Evolutionary conservation across 2,888 invertebrate genomes (phyloP), one percentile per base, ranked within the genome.

Genomic region (Priocnemis perturbator): DNA sequence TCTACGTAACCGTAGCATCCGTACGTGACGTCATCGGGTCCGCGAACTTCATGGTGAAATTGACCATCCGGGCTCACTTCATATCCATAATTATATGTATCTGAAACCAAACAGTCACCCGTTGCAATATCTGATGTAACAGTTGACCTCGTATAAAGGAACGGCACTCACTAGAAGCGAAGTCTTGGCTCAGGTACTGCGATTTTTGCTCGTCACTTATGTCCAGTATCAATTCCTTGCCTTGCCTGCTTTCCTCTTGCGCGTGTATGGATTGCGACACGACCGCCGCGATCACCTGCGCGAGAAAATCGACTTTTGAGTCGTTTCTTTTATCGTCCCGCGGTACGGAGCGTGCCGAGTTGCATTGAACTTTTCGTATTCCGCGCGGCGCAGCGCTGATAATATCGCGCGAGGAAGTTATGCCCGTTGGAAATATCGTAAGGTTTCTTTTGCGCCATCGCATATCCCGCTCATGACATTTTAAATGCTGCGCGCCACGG

Each of bases 1-100:
- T 95, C 94, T 50, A 95, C 91, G 87, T 94, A 94, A 30, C 95
- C 95, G 81, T 95, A 95, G 87, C 95, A 95, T 75, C 95, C 95
- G 81, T 95, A 95, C 0, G 95, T 95, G 19, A 95, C 93, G 20
- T 93, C 94, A 81, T 95, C 95, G 0, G 94, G 93, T 3, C 94
- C 95, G 66, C 93, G 92, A 69, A 91, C 93, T 89, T 95, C 95
- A 85, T 95, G 95, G 86, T 95, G 95, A 86, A 95, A 95, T 89
- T 95, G 95, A 9, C 87, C 86, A 82, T 93, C 93, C 2, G 94
- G 93, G 65, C 93, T 93, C 63, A 95, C 93, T 85, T 95, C 94
- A 87, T 95, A 95, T 69, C 95, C 95, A 86, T 94, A 95, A 83
- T 93, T 93, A 86, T 95, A 95, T 73, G 93, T 92, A 88, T 91